phyloP scores from a whole-genome alignment of 1,140 invertebrate species.

The Neoseiulus cucumeris region DNA sequence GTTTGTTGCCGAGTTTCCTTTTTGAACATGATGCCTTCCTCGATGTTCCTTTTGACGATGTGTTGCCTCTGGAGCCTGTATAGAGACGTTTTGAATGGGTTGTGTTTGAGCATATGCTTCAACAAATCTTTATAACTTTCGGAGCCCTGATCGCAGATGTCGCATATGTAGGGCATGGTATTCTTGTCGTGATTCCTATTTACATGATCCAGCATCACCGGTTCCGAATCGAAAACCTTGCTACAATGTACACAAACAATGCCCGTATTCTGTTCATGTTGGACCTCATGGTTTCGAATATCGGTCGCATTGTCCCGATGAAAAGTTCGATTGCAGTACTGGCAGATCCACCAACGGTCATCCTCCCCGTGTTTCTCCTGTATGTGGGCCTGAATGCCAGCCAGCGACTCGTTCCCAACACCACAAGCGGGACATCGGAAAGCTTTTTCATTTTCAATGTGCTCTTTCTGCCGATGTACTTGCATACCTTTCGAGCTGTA shows the following conservation, averaged over 20 bases:
- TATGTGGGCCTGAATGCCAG: neutral
- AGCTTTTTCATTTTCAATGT: slow-evolving; percentile 4
- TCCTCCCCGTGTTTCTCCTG: neutral
- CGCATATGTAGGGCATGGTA: neutral
- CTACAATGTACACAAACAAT: neutral
- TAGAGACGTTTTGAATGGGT: slow-evolving; percentile 4
- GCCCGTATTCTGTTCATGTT: neutral
- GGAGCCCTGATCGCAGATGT: slow-evolving; percentile 3
- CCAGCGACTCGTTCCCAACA: neutral
- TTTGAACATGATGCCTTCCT: neutral
- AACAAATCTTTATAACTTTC: neutral
- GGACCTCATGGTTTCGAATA: neutral
- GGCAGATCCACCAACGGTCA: slow-evolving; percentile 1
- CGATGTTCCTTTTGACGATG: neutral
- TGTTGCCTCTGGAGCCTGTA: neutral
- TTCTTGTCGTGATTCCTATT: slow-evolving; percentile 8
- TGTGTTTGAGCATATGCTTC: slow-evolving; percentile 9
- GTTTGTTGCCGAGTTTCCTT: neutral
- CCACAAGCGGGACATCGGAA: neutral
- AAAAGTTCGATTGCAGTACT: neutral
- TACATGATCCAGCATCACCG: neutral
- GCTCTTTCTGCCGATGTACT: neutral
- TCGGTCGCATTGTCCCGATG: neutral
- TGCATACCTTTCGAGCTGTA: slow-evolving; percentile 9
- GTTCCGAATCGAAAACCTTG: neutral